phyloP scores from a whole-genome alignment of 2,797 vertebrate species.

The Coracias cyanogaster region DNA sequence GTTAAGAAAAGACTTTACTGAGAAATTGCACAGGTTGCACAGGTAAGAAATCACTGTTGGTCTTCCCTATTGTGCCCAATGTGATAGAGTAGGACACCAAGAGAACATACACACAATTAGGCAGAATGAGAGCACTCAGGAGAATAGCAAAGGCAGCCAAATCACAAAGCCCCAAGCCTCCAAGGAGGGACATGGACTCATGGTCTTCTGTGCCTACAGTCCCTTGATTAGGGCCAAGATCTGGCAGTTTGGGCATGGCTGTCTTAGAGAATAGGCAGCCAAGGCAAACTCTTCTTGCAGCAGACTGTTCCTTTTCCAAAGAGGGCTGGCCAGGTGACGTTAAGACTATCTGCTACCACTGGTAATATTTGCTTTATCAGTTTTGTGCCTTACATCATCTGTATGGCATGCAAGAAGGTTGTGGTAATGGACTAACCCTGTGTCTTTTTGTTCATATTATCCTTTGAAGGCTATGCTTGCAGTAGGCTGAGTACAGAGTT shows the following conservation, averaged over 20 bases:
- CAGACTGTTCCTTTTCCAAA: neutral
- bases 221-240: neutral
- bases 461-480: neutral
- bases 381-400: neutral
- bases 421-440: neutral
- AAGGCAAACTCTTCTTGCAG: neutral
- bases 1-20: neutral
- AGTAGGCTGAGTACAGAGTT: neutral
- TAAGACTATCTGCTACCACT: neutral
- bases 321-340: neutral
- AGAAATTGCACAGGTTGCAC: neutral
- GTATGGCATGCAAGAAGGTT: neutral
- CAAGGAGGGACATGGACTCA: rapidly evolving
- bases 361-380: neutral
- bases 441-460: neutral
- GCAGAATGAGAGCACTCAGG: neutral
- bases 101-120: rapidly evolving
- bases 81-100: neutral
- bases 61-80: neutral
- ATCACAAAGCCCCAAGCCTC: neutral
- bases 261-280: neutral
- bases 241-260: neutral
- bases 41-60: neutral
- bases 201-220: neutral
- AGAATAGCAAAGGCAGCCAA: neutral